Conservation (phyloP, 2,113 vertebrate genomes). For the Strix uralensis region DNA sequence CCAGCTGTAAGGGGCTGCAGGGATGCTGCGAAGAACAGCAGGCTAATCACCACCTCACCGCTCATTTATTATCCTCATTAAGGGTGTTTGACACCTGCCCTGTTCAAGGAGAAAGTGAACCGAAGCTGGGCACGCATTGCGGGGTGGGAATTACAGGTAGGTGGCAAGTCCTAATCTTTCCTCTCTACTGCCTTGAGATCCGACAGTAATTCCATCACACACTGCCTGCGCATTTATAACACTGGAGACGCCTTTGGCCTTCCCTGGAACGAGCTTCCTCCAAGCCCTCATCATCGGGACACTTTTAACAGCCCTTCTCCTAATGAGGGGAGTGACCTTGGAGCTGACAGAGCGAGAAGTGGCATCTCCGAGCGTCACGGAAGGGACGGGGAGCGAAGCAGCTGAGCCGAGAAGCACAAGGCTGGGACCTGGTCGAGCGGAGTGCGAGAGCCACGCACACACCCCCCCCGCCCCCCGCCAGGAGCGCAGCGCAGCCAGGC, state of each 20-base stretch:
- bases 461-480: neutral
- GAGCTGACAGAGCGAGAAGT: neutral
- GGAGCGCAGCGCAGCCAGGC: neutral
- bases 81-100: conserved; percentile 44
- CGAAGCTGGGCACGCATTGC: neutral
- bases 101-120: neutral
- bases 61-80: conserved; percentile 53
- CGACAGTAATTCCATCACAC: neutral
- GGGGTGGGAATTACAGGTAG: neutral
- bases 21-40: neutral
- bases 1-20: neutral
- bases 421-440: neutral
- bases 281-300: neutral
- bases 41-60: neutral
- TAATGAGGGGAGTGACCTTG: conserved; percentile 14
- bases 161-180: neutral
- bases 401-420: neutral
- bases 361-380: neutral
- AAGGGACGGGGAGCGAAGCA: neutral
- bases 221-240: fast-evolving
- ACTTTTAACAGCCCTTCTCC: neutral
- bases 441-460: neutral
- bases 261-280: neutral
- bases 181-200: neutral
- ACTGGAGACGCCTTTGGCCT: neutral